Percentiles rank a stretch among this genome's conserved stretches.
These are phyloP conservation scores for Equus przewalskii DNA, from an alignment of 2,113 vertebrate genomes.

Conservation along the genomic window DNA sequence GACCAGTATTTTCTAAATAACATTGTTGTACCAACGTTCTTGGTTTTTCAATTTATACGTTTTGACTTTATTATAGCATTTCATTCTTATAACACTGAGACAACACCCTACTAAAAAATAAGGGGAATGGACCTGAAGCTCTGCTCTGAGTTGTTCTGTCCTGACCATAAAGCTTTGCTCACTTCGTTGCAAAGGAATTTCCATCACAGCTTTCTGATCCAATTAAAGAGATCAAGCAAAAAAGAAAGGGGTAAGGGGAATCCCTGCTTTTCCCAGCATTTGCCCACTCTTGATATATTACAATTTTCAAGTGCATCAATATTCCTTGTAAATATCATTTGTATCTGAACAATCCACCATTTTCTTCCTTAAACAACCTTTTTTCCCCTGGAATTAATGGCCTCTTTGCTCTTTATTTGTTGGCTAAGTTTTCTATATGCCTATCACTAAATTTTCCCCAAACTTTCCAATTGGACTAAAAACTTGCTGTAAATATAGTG, in stretches of 20 bases:
- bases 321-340: background rate
- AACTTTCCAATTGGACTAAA: background rate
- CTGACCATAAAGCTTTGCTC: conserved; percentile 12
- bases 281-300: background rate
- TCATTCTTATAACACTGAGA: background rate
- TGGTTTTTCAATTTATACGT: too few species aligned
- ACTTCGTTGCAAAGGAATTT: conserved; percentile 47
- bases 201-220: conserved; percentile 60
- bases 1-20: background rate
- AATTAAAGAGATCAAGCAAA: conserved; percentile 72
- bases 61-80: background rate
- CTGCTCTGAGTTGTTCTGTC: conserved; percentile 46
- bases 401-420: background rate
- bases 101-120: background rate
- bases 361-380: background rate
- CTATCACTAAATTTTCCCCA: background rate
- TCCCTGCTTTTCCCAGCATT: background rate
- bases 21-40: background rate
- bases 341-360: too few species aligned
- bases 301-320: background rate
- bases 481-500: background rate
- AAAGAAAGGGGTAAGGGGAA: background rate
- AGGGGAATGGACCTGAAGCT: background rate
- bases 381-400: background rate
- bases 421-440: background rate